These are phyloP conservation scores for Cybosia mesomella DNA, from an alignment of 2,888 invertebrate genomes.

Conservation along the genomic window DNA sequence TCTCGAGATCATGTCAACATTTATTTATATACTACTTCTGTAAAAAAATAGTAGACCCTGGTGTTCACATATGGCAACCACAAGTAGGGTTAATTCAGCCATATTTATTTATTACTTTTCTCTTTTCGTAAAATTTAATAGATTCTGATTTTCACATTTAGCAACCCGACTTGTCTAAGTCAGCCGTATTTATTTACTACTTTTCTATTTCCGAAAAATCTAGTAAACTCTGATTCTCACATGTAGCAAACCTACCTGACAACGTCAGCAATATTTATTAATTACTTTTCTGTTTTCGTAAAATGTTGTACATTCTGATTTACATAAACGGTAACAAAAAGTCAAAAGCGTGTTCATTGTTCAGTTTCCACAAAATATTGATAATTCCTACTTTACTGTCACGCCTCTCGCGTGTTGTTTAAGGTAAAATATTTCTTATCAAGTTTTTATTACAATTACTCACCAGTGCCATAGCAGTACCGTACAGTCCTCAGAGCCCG, in stretches of 20 bases:
- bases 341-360: too few relatives aligned
- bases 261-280: not conserved
- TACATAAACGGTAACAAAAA: too few relatives aligned
- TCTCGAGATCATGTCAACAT: not conserved
- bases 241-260: not conserved
- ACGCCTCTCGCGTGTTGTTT: too few relatives aligned
- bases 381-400: too few relatives aligned
- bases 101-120: too few relatives aligned
- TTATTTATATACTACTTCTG: not conserved
- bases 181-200: not conserved
- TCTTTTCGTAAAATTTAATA: not conserved
- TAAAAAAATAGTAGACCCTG: not conserved
- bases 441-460: slow-evolving; percentile 21
- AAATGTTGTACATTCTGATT: not conserved
- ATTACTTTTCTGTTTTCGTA: not conserved
- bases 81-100: too few relatives aligned
- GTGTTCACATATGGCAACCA: not conserved
- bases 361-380: too few relatives aligned
- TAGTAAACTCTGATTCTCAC: not conserved
- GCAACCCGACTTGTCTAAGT: not conserved
- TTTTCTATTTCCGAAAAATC: not conserved
- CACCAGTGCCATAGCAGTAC: slow-evolving; percentile 99
- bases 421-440: too few relatives aligned
- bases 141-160: not conserved
- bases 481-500: slow-evolving; percentile 99